These are phyloP conservation scores for Timandra comae DNA, from an alignment of 2,888 invertebrate genomes.

Conservation along the genomic window DNA sequence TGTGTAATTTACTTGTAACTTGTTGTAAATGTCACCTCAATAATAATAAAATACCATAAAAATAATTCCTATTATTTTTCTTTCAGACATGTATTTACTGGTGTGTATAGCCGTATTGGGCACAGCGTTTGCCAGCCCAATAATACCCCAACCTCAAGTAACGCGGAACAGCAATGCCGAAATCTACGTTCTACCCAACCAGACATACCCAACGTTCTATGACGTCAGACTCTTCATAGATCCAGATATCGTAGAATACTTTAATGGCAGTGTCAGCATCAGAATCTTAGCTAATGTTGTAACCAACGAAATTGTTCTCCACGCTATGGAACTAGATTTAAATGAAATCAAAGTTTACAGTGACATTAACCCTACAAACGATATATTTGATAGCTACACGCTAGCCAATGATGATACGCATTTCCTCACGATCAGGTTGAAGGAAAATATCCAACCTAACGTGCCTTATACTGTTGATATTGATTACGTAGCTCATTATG, in stretches of 20 bases:
- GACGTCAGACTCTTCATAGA: constrained; percentile 64
- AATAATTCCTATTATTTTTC: too few species aligned
- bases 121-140: constrained; percentile 31
- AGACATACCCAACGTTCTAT: constrained; percentile 72
- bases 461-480: constrained; percentile 70
- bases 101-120: constrained; percentile 44
- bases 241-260: constrained; percentile 51
- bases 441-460: constrained; percentile 35
- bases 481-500: constrained; percentile 74
- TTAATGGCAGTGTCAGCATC: constrained; percentile 64
- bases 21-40: too few species aligned
- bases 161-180: constrained; percentile 23
- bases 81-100: constrained; percentile 61
- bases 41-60: too few species aligned
- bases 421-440: constrained; percentile 64
- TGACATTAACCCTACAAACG: constrained; percentile 17
- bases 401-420: constrained; percentile 56
- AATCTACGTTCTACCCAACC: constrained; percentile 71
- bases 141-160: constrained; percentile 7
- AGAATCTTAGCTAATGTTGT: constrained; percentile 35
- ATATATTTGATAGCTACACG: constrained; percentile 29
- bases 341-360: constrained; percentile 28
- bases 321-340: constrained; percentile 64
- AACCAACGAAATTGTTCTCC: constrained; percentile 54
- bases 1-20: too few species aligned